Evolutionary conservation across 2,113 vertebrate species (phyloP).

Genomic region (Vulpes lagopus): DNA sequence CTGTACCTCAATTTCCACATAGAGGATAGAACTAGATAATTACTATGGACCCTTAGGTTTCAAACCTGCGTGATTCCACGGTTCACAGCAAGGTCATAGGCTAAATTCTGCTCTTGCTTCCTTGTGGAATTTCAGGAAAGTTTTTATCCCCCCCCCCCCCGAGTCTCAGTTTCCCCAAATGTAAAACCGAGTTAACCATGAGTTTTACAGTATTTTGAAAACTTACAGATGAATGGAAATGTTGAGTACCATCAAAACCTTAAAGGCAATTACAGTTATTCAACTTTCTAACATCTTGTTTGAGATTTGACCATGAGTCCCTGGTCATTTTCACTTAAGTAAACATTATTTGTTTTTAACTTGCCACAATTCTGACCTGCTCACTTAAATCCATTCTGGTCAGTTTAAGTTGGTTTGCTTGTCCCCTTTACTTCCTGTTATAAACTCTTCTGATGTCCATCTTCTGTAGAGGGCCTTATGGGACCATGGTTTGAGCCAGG

Average conservation of each 20-base stretch:
- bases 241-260: background rate
- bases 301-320: background rate
- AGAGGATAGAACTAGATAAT: background rate
- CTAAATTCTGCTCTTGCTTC: background rate
- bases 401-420: background rate
- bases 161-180: constrained; percentile 48
- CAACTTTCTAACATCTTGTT: background rate
- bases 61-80: background rate
- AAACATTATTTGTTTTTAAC: background rate
- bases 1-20: background rate
- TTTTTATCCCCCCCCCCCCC: background rate
- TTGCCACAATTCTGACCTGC: background rate
- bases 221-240: constrained; percentile 1
- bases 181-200: background rate
- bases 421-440: background rate
- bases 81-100: background rate
- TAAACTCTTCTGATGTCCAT: background rate
- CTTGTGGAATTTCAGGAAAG: background rate
- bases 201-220: constrained; percentile 37
- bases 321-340: background rate
- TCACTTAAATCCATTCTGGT: background rate
- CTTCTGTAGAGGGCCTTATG: fast-evolving
- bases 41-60: background rate
- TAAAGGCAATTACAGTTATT: background rate
- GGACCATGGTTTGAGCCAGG: background rate